Evolutionary conservation across 2,888 invertebrate genomes (phyloP), one percentile per base, ranked within the genome.

Genomic region (Cacoxenus indagator): DNA sequence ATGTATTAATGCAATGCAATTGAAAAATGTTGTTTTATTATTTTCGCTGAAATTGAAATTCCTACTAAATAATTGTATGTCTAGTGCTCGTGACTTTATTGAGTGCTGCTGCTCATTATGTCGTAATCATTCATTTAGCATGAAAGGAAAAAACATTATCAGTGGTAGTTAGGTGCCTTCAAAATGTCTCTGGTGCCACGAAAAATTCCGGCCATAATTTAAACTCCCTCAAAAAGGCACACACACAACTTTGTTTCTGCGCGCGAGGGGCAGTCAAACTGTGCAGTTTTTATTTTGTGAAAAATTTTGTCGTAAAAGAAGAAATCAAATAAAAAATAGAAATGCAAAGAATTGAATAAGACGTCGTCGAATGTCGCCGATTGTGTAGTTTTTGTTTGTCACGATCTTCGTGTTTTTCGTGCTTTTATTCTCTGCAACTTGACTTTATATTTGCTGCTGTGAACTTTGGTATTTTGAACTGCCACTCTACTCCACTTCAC

Each of bases 211-310:
- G 37, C 14, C 37, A 37, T 37, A 37, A 11, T 37, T 37, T 14
- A 37, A 37, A 37, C 37, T 14, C 9, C 8, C 37, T 2, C 37
- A 8, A 14, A 37, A 37, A 37, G 14, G 37, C 37, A 37, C 14
- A 14, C 37, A 37, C 14, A 37, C 8, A 37, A 37, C 9, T 37
- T 37, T 14, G 8, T 37, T 31, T 37, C 14, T 37, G 37, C 14
- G 37, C 37, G 14, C 14, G 70, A 76, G 69, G 72, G 69, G 55
- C 69, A 70, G 70, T 67, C 70, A 77, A 76, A 76, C 77, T 71
- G 70, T 75, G 75, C 78, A 77, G 75, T 78, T 78, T 78, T 73
- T 64, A 64, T 71, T 75, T 78, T 72, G 45, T 51, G 55, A 64
- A 70, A 64, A 54, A 54, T 11, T 6, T 11, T 54, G 24, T 22